Conservation (phyloP, 2,888 invertebrate genomes). For the Chironomus riparius region DNA sequence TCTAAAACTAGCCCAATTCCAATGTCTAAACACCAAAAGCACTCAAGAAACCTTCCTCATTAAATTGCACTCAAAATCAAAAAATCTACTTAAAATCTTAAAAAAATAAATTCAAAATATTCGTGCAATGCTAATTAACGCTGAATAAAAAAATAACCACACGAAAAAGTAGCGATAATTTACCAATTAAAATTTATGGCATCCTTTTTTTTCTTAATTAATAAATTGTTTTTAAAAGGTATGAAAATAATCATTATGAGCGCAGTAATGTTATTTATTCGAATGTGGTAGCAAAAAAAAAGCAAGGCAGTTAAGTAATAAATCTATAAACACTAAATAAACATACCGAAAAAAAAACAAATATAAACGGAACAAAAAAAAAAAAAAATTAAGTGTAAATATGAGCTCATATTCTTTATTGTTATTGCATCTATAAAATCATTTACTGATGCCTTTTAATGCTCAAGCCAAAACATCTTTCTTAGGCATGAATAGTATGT, state of each 20-base stretch:
- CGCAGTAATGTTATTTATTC: neutral
- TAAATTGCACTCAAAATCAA: too few species aligned
- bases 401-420: slow-evolving; percentile 10
- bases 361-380: neutral
- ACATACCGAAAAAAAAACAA: slow-evolving; percentile 1
- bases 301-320: slow-evolving; percentile 7
- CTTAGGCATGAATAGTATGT: neutral
- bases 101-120: too few species aligned
- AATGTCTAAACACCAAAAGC: too few species aligned
- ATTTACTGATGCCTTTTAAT: slow-evolving; percentile 16
- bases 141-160: neutral
- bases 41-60: too few species aligned
- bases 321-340: slow-evolving; percentile 25
- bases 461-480: neutral
- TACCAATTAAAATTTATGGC: slow-evolving; percentile 7
- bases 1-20: too few species aligned
- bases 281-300: neutral
- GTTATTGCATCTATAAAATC: slow-evolving; percentile 23
- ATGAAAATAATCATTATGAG: neutral
- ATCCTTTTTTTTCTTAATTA: slow-evolving; percentile 2
- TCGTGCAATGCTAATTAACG: neutral
- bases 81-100: too few species aligned
- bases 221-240: neutral
- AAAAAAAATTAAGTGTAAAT: slow-evolving; percentile 5
- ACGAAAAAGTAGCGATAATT: neutral